Evolutionary conservation across 2,888 invertebrate genomes (phyloP), one percentile per base, ranked within the genome.

Genomic region (Tenthredo distinguenda): DNA sequence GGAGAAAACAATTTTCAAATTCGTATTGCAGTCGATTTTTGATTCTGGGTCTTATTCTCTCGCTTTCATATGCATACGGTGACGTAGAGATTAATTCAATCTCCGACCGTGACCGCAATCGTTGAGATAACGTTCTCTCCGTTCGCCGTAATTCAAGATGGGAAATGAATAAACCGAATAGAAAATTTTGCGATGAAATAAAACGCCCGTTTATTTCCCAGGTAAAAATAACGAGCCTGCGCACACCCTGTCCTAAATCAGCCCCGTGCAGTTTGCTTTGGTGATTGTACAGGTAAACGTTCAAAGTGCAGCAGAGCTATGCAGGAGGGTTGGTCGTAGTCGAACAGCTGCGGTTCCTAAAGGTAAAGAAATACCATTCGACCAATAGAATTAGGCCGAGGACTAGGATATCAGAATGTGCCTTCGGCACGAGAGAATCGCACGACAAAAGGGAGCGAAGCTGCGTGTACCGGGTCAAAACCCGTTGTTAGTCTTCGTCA

Each of bases 221-320:
- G 7, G 21, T 26, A 68, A 68, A 68, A 68, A 68, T 68, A 12
- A 68, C 68, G 31, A 68, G 2, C 7, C 21, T 26, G 12, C 62
- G 26, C 62, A 62, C 58, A 21, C 21, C 6, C 18, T 12, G 26
- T 26, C 62, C 62, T 26, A 26, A 21, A 26, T 62, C 62, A 62
- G 62, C 68, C 68, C 68, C 34, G 1, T 43, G 40, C 21, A 26
- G 43, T 77, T 77, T 50, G 50, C 77, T 50, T 50, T 77, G 77
- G 47, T 26, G 77, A 77, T 77, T 77, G 77, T 55, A 47, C 77
- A 77, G 77, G 77, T 77, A 77, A 77, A 10, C 9, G n/a, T 74
- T 43, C 1, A 5, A 2, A 43, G 43, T 74, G 74, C 43, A 74
- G 2, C 21, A 26, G 7, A 7, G 26, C 74, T 5, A 7, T 72